Percentiles rank a stretch among this genome's conserved stretches.
These are phyloP conservation scores for Actinostola sp. DNA, from an alignment of 92 coral and sea anemone species.

Conservation along the genomic window DNA sequence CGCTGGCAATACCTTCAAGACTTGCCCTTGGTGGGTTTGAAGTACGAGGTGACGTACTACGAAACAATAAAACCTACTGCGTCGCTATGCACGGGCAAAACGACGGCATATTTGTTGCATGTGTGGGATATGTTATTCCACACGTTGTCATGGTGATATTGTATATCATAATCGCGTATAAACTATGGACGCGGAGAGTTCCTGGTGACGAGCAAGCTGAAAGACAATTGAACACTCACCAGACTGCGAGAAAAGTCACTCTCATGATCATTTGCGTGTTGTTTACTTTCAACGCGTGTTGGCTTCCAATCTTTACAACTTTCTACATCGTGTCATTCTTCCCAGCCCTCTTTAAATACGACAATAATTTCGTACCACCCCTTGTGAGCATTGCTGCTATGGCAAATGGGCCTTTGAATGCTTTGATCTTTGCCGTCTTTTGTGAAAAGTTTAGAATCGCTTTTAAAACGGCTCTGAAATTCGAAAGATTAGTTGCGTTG, in stretches of 20 bases:
- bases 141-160: constrained; percentile 37
- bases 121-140: constrained; percentile 21
- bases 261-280: constrained; percentile 24
- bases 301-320: constrained; percentile 20
- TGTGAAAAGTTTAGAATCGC: not conserved
- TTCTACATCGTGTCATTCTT: too few species aligned
- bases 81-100: not conserved
- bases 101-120: not conserved
- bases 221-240: constrained; percentile 1
- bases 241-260: constrained; percentile 25
- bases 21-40: not conserved
- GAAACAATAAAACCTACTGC: constrained; percentile 5
- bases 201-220: constrained; percentile 42
- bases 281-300: constrained; percentile 13
- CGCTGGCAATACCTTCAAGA: constrained; percentile 10
- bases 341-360: too few species aligned
- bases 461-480: not conserved
- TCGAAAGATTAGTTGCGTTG: not conserved
- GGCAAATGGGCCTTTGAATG: constrained; percentile 2
- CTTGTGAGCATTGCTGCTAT: not conserved
- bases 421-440: not conserved
- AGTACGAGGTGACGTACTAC: not conserved
- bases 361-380: not conserved
- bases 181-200: constrained; percentile 36
- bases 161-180: constrained; percentile 31